These are phyloP conservation scores for Acrossocheilus wenchowensis DNA, from an alignment of 2,797 vertebrate genomes.

Conservation along the genomic window DNA sequence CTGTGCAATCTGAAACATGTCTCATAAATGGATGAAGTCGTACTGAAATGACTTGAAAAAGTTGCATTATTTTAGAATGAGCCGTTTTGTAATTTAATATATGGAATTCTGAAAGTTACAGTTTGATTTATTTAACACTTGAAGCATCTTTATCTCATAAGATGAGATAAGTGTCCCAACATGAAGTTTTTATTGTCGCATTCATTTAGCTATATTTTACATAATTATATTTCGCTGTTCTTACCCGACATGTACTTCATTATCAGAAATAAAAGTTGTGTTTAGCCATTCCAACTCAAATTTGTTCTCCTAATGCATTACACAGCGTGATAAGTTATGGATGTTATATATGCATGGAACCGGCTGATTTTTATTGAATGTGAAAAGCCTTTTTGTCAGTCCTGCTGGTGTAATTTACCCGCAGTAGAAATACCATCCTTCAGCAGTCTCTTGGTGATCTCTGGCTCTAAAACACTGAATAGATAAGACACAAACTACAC, in stretches of 20 bases:
- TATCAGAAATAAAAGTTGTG: conserved; percentile 26
- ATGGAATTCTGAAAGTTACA: neutral
- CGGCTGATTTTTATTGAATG: conserved; percentile 33
- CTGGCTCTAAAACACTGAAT: conserved; percentile 41
- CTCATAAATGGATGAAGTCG: neutral
- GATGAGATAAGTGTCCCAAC: neutral
- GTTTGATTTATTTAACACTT: neutral
- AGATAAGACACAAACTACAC: conserved; percentile 53
- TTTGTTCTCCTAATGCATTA: conserved; percentile 33
- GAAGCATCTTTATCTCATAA: neutral
- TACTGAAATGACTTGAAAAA: neutral
- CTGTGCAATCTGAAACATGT: neutral
- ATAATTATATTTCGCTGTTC: neutral
- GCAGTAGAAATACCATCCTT: conserved; percentile 45
- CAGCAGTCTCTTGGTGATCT: conserved; percentile 39
- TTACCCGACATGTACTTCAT: conserved; percentile 17
- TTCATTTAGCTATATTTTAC: conserved; percentile 15
- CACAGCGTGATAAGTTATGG: conserved; percentile 7
- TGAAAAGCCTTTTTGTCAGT: conserved; percentile 44
- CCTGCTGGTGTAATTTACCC: conserved; percentile 43
- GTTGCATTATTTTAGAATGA: neutral
- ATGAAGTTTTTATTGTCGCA: neutral
- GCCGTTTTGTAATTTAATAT: neutral
- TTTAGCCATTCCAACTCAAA: conserved; percentile 2
- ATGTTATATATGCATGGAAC: neutral